Evolutionary conservation across 2,797 vertebrate species (phyloP), one percentile per base, ranked within the genome.

Genomic region (Falco berigora): DNA sequence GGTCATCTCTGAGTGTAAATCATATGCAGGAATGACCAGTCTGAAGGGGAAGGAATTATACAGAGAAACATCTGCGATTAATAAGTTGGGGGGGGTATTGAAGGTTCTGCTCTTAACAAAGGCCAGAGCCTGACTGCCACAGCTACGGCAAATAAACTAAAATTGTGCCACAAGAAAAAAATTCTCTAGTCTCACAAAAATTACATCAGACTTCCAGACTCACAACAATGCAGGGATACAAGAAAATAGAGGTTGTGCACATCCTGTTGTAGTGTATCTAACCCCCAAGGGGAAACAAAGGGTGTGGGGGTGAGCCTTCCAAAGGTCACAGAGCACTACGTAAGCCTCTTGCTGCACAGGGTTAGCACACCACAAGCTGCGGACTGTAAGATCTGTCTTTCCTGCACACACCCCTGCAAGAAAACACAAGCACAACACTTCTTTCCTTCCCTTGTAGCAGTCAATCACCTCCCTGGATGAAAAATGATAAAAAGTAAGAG

Each of bases 281-380:
- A 30, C 40, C 14, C 19, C 13, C 21, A 24, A 40, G 9, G 16
- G 20, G 14, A 55, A 32, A 47, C 2, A 7, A 47, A 27, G n/a
- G 24, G 15, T 9, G 12, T 21, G 14, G 8, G 15, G 28, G 77
- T 27, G 11, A 86, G n/a, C n/a, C 42, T 59, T 72, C 21, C 30
- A 9, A 16, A 12, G 9, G 18, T 32, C 42, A 36, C 4, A 4
- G 19, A 69, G 55, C 24, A 30, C 8, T 40, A 6, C 1, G 0
- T 19, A 63, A 34, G 2, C 32, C 34, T 63, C 59, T 13, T 21
- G 16, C 18, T 72, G 27, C 30, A 24, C 2, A 0, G 47, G 6
- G 5, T 52, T 32, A 52, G 30, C 38, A 24, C 44, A 22, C 15
- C 28, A 19, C 3, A 34, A 30, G 58, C 28, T 30, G 9, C 7